phyloP scores from a whole-genome alignment of 2,888 invertebrate species.

The Polydrusus pterygomalis region DNA sequence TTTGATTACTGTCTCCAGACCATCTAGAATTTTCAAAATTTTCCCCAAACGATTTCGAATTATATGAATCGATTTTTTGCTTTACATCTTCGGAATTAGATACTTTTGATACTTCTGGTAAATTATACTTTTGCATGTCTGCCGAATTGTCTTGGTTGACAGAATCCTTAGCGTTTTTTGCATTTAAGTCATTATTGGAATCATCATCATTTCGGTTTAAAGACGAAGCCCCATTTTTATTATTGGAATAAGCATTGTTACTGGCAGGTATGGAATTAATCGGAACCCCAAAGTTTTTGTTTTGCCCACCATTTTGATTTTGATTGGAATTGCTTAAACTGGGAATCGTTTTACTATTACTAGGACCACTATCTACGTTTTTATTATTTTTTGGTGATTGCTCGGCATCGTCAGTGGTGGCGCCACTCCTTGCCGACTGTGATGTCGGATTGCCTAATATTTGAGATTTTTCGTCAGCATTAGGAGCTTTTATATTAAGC shows the following conservation, averaged over 20 bases:
- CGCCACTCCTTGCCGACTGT: not conserved
- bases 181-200: not conserved
- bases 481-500: constrained; percentile 56
- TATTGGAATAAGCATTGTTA: constrained; percentile 7
- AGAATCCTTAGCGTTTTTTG: not conserved
- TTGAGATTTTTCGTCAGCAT: constrained; percentile 15
- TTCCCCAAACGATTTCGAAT: constrained; percentile 1
- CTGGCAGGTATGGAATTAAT: constrained; percentile 42
- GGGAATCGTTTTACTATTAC: constrained; percentile 40
- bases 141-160: not conserved
- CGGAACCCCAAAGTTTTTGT: constrained; percentile 42
- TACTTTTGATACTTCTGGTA: constrained; percentile 20
- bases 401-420: not conserved
- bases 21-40: constrained; percentile 11
- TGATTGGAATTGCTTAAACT: constrained; percentile 23
- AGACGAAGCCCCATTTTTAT: constrained; percentile 3
- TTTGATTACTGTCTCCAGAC: constrained; percentile 27
- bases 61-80: not conserved
- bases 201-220: constrained; percentile 14
- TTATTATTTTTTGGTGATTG: constrained; percentile 6
- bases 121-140: not conserved
- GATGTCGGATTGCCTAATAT: not conserved
- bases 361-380: constrained; percentile 4
- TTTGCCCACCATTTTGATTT: constrained; percentile 14
- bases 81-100: constrained; percentile 9